These are phyloP conservation scores for Brachypteracias leptosomus DNA, from an alignment of 2,113 vertebrate genomes.

Conservation along the genomic window DNA sequence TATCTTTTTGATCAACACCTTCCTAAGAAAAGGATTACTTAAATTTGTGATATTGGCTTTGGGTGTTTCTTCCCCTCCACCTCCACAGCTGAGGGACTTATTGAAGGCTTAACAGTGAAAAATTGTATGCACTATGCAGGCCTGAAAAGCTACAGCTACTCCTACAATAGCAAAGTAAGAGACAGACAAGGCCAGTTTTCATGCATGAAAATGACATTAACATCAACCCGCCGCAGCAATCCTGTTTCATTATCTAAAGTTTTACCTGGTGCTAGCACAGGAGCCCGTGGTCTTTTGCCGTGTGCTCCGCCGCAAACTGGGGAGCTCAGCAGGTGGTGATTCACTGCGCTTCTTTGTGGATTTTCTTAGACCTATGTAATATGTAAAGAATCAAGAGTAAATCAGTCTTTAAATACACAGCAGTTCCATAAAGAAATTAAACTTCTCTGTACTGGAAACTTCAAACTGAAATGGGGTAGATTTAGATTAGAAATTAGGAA, in stretches of 20 bases:
- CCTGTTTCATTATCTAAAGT: not conserved
- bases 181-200: not conserved
- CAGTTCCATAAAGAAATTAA: not conserved
- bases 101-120: not conserved
- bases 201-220: not conserved
- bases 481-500: too few species aligned
- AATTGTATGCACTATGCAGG: not conserved
- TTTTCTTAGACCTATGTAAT: slow-evolving; percentile 88
- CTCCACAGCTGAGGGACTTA: not conserved
- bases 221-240: not conserved
- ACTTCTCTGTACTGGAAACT: too few species aligned
- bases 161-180: not conserved
- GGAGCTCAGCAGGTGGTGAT: slow-evolving; percentile 99
- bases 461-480: too few species aligned
- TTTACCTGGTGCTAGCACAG: slow-evolving; percentile 99
- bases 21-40: not conserved
- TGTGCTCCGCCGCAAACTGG: slow-evolving; percentile 99
- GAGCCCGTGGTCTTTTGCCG: slow-evolving; percentile 99
- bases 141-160: not conserved
- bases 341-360: slow-evolving; percentile 99
- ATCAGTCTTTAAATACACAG: not conserved
- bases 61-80: not conserved
- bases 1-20: not conserved
- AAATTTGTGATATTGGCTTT: not conserved
- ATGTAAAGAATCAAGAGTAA: not conserved